Conservation (phyloP, 2,797 vertebrate species). For the Microctenopoma steveboyesi region DNA sequence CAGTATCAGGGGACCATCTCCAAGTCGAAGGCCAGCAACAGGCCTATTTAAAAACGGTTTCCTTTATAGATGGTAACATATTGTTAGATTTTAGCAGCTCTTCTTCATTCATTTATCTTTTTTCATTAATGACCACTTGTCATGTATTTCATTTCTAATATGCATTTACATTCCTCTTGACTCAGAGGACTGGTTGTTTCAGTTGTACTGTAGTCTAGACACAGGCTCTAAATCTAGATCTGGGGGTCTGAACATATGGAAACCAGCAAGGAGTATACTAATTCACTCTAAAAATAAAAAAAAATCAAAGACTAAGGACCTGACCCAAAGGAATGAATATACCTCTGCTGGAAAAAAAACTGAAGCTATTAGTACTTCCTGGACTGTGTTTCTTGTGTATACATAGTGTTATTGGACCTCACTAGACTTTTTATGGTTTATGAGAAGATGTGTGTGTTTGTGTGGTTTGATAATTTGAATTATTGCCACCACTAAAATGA, state of each 20-base stretch:
- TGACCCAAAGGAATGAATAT: neutral
- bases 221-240: conserved; percentile 3
- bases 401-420: neutral
- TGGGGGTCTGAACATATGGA: neutral
- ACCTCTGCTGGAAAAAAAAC: neutral
- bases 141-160: neutral
- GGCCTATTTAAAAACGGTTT: conserved; percentile 11
- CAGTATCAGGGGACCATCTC: conserved; percentile 7
- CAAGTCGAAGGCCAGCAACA: conserved; percentile 12
- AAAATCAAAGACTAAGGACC: neutral
- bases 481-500: neutral
- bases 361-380: neutral
- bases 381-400: neutral
- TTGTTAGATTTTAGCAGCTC: neutral
- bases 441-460: neutral
- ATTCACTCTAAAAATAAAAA: neutral
- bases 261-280: neutral
- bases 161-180: neutral
- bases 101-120: conserved; percentile 3
- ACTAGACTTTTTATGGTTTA: neutral
- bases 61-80: neutral
- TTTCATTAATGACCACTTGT: neutral
- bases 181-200: neutral
- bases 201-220: neutral
- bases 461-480: neutral